A percentile compares a stretch with the other conserved stretches of the same genome.
phyloP scores from a whole-genome alignment of 2,888 invertebrate species.

The Pogonocherus hispidulus region DNA sequence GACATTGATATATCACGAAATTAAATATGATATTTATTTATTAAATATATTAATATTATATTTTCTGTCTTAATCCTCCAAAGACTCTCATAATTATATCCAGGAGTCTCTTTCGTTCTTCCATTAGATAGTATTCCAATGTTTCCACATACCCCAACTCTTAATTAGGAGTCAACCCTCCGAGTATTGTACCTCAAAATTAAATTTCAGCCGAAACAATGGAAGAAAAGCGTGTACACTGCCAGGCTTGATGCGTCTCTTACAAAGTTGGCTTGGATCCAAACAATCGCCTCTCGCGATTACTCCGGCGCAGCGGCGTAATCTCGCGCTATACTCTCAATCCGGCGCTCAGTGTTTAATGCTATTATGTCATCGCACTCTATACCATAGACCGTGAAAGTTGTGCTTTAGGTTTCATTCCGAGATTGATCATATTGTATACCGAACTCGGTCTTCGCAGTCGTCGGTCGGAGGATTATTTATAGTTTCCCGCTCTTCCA shows the following conservation, averaged over 20 bases:
- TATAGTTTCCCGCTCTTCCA: neutral
- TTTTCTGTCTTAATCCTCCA: no score
- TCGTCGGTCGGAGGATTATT: neutral
- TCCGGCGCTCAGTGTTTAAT: neutral
- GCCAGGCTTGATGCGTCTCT: neutral
- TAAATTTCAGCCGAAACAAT: slow-evolving; percentile 20
- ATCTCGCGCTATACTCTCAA: neutral
- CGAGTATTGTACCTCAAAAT: slow-evolving; percentile 10
- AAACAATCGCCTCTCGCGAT: slow-evolving; percentile 15
- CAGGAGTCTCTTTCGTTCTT: no score
- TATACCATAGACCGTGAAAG: neutral
- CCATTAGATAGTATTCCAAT: neutral
- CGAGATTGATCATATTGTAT: neutral
- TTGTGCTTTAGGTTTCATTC: neutral
- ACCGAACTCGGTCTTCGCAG: neutral
- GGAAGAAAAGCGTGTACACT: neutral
- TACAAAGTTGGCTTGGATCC: slow-evolving; percentile 2
- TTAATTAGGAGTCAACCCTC: slow-evolving; percentile 11
- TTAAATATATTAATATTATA: no score
- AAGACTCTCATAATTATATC: no score
- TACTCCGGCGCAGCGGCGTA: neutral
- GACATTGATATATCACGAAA: no score
- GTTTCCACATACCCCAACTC: neutral
- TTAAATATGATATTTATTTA: no score
- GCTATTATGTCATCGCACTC: neutral